Evolutionary conservation across 1,140 invertebrate species (phyloP).

Genomic region (Drosophila jambulina): DNA sequence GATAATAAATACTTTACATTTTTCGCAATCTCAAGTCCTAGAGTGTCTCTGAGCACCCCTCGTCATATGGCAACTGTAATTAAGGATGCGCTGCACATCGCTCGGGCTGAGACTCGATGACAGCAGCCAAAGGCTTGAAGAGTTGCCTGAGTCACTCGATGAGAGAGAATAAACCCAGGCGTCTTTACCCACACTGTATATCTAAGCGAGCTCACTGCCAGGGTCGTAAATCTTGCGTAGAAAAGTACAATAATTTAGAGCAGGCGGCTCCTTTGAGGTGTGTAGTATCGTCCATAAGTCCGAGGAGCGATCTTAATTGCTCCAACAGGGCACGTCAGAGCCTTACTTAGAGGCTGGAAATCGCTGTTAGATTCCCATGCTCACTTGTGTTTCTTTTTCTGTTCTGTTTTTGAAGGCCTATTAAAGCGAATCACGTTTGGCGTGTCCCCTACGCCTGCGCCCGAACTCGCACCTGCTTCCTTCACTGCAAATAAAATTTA

Average conservation of each 20-base stretch:
- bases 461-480: conserved; percentile 6
- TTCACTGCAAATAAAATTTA: conserved; percentile 52
- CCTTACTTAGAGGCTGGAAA: conserved; percentile 27
- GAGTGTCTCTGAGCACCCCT: background rate
- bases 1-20: conserved; percentile 54
- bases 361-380: background rate
- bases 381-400: background rate
- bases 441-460: background rate
- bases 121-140: conserved; percentile 50
- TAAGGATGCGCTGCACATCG: conserved; percentile 79
- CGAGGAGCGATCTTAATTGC: conserved; percentile 48
- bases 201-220: conserved; percentile 50
- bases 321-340: conserved; percentile 30
- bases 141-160: conserved; percentile 57
- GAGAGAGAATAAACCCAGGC: conserved; percentile 14
- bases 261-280: conserved; percentile 35
- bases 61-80: conserved; percentile 45
- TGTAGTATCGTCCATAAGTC: conserved; percentile 13
- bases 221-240: conserved; percentile 65
- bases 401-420: conserved; percentile 27
- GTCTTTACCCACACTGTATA: conserved; percentile 50
- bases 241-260: conserved; percentile 71
- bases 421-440: conserved; percentile 31
- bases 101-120: conserved; percentile 66
- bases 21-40: conserved; percentile 12